Base-by-base conservation (phyloP, 2,888 invertebrate genomes). In the Thecocarcelia acutangulata region DNA sequence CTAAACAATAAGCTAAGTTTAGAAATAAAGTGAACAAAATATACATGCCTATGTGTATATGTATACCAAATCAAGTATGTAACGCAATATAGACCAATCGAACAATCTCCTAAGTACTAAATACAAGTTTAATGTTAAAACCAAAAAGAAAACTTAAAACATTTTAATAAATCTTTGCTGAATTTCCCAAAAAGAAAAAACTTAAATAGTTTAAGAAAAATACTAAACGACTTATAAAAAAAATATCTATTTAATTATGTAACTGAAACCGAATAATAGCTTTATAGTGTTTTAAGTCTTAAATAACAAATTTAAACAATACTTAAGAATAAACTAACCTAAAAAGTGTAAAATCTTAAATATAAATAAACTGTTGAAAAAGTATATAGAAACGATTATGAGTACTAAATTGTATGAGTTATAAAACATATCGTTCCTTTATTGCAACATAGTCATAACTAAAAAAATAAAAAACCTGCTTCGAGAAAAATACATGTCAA, bases 191-290 rank as follows among this genome's bases (percentile, higher is more conserved):
- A 1, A n/a, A n/a, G n/a, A n/a, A n/a, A 19, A 46, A 68, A 40
- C 37, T 42, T 8, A 73, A 73, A 61, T 56, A 52, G 24, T 73
- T 63, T 69, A 64, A 70, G 4, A 64, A 59, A 44, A 69, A 37
- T 33, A 46, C 46, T 52, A 46, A 58, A 48, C 15, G 58, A 56
- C 24, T 58, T 42, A 13, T n/a, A n/a, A n/a, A 37, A 19, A 37
- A 21, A 77, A 40, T 68, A 52, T 61, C 52, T 73, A 73, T 82
- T 77, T 42, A 83, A 68, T 74, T 70, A 77, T 73, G 75, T 77
- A 86, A 87, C 87, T 87, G 85, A 84, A 88, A 87, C 87, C 87
- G 85, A 88, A 87, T 54, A 87, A 88, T 87, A 88, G 88, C 88
- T 88, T 88, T 88, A 88, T 88, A 88, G 88, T 85, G 46, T 86